These are phyloP conservation scores for Oxyteleia sp. DNA, from an alignment of 2,888 invertebrate species.

Conservation along the genomic window DNA sequence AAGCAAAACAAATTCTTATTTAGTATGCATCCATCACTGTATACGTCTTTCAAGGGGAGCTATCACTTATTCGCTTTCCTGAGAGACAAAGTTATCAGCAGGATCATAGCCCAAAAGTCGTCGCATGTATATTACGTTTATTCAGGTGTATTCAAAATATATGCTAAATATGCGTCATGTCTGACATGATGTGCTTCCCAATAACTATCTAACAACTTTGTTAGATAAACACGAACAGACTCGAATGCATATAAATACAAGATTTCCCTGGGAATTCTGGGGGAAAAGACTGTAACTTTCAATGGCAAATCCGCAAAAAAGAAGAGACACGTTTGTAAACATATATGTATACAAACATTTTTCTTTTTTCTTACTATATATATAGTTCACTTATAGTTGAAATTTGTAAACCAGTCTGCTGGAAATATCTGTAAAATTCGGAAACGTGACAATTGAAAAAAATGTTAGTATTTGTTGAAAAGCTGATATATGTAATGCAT, in stretches of 20 bases:
- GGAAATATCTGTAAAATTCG: neutral
- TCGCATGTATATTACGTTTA: conserved; percentile 48
- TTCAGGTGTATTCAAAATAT: conserved; percentile 32
- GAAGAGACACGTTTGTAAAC: neutral
- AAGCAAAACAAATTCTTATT: too few relatives aligned
- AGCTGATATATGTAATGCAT: neutral
- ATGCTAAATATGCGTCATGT: conserved; percentile 51
- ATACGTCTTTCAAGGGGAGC: conserved; percentile 21
- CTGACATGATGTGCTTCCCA: conserved; percentile 52
- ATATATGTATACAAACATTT: too few relatives aligned
- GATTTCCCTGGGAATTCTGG: conserved; percentile 29
- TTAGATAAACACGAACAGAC: conserved; percentile 41
- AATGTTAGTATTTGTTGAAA: too few relatives aligned
- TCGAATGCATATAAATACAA: conserved; percentile 39
- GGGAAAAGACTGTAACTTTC: conserved; percentile 21
- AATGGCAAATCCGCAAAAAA: conserved; percentile 4
- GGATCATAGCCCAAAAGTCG: conserved; percentile 39
- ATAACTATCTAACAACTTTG: conserved; percentile 55
- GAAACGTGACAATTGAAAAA: too few relatives aligned
- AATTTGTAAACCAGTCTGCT: neutral
- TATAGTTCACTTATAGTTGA: neutral
- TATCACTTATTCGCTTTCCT: conserved; percentile 26
- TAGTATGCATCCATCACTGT: conserved; percentile 23
- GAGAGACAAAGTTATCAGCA: conserved; percentile 36
- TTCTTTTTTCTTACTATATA: too few relatives aligned